Percentiles rank a stretch among this genome's conserved stretches.
Evolutionary conservation across 2,113 vertebrate genomes (phyloP).

Genomic region (Catagonus wagneri): DNA sequence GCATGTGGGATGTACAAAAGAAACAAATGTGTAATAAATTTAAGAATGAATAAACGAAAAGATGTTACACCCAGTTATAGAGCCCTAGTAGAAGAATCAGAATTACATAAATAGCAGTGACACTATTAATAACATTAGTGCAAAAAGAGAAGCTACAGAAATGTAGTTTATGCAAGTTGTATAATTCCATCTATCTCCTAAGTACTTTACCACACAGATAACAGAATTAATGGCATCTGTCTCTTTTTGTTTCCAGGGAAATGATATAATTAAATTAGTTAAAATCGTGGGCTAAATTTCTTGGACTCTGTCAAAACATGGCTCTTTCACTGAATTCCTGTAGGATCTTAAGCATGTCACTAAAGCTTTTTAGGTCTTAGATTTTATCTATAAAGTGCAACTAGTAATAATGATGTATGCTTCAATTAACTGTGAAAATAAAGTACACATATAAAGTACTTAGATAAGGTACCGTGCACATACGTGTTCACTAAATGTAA

Average conservation of each 20-base stretch:
- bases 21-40: neutral
- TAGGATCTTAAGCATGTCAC: neutral
- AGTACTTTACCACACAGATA: neutral
- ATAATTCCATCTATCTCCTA: neutral
- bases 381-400: neutral
- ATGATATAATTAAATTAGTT: neutral
- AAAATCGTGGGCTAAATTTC: neutral
- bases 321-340: neutral
- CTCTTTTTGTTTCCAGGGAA: neutral
- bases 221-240: neutral
- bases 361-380: neutral
- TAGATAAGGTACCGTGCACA: neutral
- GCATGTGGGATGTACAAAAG: neutral
- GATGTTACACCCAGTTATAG: neutral
- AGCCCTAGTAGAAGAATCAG: neutral
- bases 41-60: neutral
- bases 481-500: neutral
- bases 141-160: neutral
- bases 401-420: neutral
- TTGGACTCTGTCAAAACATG: neutral
- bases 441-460: neutral
- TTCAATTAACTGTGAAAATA: neutral
- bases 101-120: neutral
- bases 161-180: neutral
- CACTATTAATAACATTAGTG: neutral